phyloP scores from a whole-genome alignment of 2,888 invertebrate genomes.

The Serrognathus titanus region DNA sequence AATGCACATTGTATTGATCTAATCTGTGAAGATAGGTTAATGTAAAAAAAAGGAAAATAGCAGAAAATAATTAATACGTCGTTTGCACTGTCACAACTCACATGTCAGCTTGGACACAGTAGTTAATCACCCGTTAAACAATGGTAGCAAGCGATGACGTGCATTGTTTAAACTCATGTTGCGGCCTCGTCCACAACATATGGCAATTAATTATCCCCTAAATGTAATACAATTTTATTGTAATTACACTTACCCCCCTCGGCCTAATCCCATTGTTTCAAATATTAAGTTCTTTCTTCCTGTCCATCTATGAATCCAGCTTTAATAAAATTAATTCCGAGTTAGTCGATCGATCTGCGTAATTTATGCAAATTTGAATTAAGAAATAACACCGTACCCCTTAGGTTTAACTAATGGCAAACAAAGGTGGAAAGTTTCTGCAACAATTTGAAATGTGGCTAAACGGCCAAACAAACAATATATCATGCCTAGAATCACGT shows the following conservation, averaged over 20 bases:
- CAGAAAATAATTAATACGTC: slow-evolving; percentile 25
- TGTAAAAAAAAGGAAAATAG: slow-evolving; percentile 16
- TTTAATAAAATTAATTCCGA: no score
- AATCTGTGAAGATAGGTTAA: slow-evolving; percentile 15
- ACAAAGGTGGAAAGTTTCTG: background rate
- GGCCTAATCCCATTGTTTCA: no score
- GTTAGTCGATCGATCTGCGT: no score
- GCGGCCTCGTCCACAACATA: slow-evolving; percentile 9
- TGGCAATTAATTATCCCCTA: slow-evolving; percentile 22
- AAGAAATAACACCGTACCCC: no score
- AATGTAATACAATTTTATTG: slow-evolving; percentile 15
- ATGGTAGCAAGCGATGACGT: slow-evolving; percentile 21
- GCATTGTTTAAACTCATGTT: slow-evolving; percentile 22
- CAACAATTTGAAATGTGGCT: slow-evolving; percentile 1
- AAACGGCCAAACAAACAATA: slow-evolving; percentile 13
- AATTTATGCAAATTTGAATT: no score
- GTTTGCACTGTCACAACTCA: slow-evolving; percentile 23
- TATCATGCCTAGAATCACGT: slow-evolving; percentile 36
- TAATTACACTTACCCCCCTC: background rate
- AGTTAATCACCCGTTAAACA: slow-evolving; percentile 26
- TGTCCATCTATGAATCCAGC: no score
- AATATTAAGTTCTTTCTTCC: no score
- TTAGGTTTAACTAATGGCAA: no score
- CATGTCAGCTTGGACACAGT: slow-evolving; percentile 23
- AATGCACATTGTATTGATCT: slow-evolving; percentile 9